phyloP scores from a whole-genome alignment of 1,140 invertebrate genomes.

The Episyrphus balteatus region DNA sequence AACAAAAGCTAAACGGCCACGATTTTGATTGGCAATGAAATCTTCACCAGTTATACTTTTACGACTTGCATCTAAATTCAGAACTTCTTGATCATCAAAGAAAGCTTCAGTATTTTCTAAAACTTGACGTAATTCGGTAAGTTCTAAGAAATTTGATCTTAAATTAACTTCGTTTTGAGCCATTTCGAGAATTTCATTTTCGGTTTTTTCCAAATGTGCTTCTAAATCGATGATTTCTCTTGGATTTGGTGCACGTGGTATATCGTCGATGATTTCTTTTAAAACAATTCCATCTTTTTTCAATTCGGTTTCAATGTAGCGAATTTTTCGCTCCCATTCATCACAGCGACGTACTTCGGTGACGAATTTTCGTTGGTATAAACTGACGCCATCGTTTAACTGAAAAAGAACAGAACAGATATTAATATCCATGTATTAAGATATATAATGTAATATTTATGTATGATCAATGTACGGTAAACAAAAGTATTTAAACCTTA shows the following conservation, averaged over 20 bases:
- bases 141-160: slow-evolving; percentile 83
- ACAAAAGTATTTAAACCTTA: too few species aligned
- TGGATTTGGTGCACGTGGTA: slow-evolving; percentile 78
- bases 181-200: slow-evolving; percentile 79
- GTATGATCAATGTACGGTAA: too few species aligned
- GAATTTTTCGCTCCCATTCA: slow-evolving; percentile 79
- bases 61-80: slow-evolving; percentile 2
- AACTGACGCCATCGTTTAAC: slow-evolving; percentile 67
- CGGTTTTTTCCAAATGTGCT: slow-evolving; percentile 82
- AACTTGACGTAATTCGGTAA: slow-evolving; percentile 84
- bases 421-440: slow-evolving; percentile 2
- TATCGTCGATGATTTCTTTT: slow-evolving; percentile 64
- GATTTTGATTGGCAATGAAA: slow-evolving; percentile 26
- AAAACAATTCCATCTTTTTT: slow-evolving; percentile 75
- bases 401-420: slow-evolving; percentile 23
- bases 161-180: slow-evolving; percentile 85
- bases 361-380: slow-evolving; percentile 78
- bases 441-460: too few species aligned
- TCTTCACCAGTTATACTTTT: slow-evolving; percentile 44
- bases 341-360: slow-evolving; percentile 75
- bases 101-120: slow-evolving; percentile 71
- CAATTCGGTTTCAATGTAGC: slow-evolving; percentile 87
- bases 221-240: slow-evolving; percentile 72
- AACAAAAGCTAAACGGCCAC: slow-evolving; percentile 57
- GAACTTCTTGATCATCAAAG: slow-evolving; percentile 4